Evolutionary conservation across 2,797 vertebrate species (phyloP), one percentile per base, ranked within the genome.

Genomic region (Coccyzus lansbergi): DNA sequence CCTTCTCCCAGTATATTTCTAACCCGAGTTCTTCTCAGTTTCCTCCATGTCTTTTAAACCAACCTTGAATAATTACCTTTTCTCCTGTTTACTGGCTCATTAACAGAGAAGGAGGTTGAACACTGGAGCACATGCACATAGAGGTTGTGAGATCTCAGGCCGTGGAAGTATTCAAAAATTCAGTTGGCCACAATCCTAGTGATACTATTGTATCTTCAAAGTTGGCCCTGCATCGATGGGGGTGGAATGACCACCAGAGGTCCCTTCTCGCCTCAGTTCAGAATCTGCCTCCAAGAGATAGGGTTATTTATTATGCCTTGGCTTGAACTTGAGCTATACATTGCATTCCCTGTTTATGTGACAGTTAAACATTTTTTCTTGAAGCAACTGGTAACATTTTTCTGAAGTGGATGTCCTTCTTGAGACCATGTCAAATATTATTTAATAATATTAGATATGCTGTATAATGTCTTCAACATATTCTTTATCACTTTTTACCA

Each of bases 171-270:
- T 12, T 83, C 46, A 81, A 28, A 38, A 93, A 53, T 17, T 58
- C 3, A 16, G 48, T 51, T 62, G 51, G 21, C 68, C 26, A 69
- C 9, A 75, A 29, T 5, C 8, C 22, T 34, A 31, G 69, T 26
- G 24, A 95, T 40, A 2, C 3, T 71, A 60, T 64, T 74, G 29
- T 68, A 2, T 28, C n/a, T 76, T 81, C 40, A 46, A 0, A 53
- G 16, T 33, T 46, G 28, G 3, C 5, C 7, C 7, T 70, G 33
- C 14, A 56, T 68, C 83, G 36, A 31, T 28, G 58, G 19, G 6
- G 5, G 4, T 6, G 2, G 24, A 17, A 34, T 69, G 28, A 51
- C 29, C 0, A 0, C 40, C 83, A 58, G 49, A 86, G 24, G 15
- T 48, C 26, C 6, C 9, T 67, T 71, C 29, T n/a, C 83, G 51